Evolutionary conservation across 2,888 invertebrate species (phyloP).

Genomic region (Erpobdella octoculata): DNA sequence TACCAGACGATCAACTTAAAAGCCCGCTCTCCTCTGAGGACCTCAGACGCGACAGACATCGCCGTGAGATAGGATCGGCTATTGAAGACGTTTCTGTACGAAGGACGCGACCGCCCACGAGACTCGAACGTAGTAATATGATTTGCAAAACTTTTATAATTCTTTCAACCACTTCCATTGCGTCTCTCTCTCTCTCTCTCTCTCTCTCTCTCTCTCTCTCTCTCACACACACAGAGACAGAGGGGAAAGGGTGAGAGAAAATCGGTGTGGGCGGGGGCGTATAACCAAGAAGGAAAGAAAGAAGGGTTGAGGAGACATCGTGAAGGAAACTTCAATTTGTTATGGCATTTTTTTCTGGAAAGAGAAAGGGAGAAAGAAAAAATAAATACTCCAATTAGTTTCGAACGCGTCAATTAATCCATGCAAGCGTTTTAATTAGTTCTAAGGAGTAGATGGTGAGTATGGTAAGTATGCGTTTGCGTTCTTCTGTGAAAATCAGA

Average conservation of each 20-base stretch:
- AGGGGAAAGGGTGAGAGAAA: background rate
- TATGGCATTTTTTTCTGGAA: background rate
- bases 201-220: no score
- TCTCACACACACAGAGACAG: no score
- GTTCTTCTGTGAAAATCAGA: background rate
- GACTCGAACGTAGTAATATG: no score
- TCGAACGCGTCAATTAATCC: slow-evolving; percentile 4
- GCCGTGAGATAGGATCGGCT: slow-evolving; percentile 4
- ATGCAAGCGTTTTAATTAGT: slow-evolving; percentile 12
- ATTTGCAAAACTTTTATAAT: no score
- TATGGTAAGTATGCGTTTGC: background rate
- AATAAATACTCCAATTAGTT: slow-evolving; percentile 6
- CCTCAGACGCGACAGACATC: background rate
- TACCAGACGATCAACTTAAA: slow-evolving; percentile 5
- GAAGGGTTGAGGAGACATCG: background rate
- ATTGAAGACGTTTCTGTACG: background rate
- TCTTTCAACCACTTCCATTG: no score
- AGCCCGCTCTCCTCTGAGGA: background rate
- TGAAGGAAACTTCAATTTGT: background rate
- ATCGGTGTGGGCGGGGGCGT: background rate
- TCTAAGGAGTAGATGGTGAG: background rate
- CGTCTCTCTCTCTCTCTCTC: no score
- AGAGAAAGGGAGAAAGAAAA: background rate
- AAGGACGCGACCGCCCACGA: background rate
- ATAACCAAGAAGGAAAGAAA: background rate